phyloP scores from a whole-genome alignment of 2,113 vertebrate species.

The Bagarius yarrelli region DNA sequence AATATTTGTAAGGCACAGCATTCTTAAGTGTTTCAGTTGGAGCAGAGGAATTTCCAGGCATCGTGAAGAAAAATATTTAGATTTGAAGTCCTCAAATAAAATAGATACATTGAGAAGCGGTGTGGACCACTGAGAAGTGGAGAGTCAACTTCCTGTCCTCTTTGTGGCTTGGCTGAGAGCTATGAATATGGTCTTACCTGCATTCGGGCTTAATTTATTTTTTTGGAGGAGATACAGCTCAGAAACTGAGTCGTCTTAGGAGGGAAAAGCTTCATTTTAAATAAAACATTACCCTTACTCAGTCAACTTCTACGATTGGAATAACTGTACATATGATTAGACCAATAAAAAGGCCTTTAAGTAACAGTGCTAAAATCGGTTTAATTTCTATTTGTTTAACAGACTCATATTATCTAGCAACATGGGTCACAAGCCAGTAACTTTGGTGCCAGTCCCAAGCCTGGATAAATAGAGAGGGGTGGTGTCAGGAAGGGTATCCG shows the following conservation, averaged over 20 bases:
- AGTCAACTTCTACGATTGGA: neutral
- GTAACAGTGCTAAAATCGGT: neutral
- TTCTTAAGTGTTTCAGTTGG: constrained; percentile 54
- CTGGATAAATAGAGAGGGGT: too few species aligned
- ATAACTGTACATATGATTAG: neutral
- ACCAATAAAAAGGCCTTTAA: neutral
- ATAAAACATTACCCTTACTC: neutral
- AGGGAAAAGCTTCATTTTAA: constrained; percentile 11
- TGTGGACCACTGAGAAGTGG: constrained; percentile 56
- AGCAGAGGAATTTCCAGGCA: constrained; percentile 46
- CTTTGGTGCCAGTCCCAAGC: too few species aligned
- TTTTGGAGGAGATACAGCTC: constrained; percentile 53
- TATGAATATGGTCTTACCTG: constrained; percentile 56
- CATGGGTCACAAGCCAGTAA: too few species aligned
- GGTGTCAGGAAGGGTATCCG: too few species aligned
- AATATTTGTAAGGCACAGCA: constrained; percentile 54
- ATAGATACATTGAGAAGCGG: constrained; percentile 58
- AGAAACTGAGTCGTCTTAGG: constrained; percentile 30
- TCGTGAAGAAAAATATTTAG: constrained; percentile 62
- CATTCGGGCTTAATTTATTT: constrained; percentile 58
- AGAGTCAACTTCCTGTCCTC: constrained; percentile 53
- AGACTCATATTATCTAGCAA: too few species aligned
- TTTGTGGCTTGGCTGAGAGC: constrained; percentile 57
- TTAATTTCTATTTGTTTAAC: too few species aligned
- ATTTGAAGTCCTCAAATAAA: constrained; percentile 55